Conservation (phyloP, 2,797 vertebrate genomes). For the Vultur gryphus region DNA sequence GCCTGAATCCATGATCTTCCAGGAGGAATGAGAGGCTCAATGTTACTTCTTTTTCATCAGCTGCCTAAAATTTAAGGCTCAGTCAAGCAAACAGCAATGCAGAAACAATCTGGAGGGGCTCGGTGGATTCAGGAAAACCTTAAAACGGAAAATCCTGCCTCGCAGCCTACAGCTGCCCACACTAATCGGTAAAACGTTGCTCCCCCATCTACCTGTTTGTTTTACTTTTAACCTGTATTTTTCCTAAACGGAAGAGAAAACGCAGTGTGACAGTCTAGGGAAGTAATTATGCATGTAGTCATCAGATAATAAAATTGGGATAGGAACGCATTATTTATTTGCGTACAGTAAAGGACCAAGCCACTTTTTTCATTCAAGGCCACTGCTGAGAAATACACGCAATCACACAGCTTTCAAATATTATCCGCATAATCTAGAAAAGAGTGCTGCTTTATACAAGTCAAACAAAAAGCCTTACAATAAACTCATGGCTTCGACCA, state of each 20-base stretch:
- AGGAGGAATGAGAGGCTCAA: not conserved
- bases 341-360: not conserved
- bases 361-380: not conserved
- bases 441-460: not conserved
- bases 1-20: not conserved
- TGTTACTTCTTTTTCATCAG: not conserved
- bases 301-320: not conserved
- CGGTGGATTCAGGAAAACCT: not conserved
- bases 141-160: not conserved
- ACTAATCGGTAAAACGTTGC: rapidly evolving
- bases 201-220: not conserved
- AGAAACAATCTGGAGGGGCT: not conserved
- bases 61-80: not conserved
- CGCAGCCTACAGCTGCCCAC: not conserved
- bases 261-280: not conserved
- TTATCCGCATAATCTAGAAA: not conserved
- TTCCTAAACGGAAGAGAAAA: not conserved
- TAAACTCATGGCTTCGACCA: not conserved
- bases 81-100: not conserved
- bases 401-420: not conserved
- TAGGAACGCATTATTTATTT: not conserved
- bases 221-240: not conserved
- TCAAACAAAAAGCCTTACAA: not conserved
- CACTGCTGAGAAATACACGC: not conserved
- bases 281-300: not conserved